phyloP scores from a whole-genome alignment of 1,140 invertebrate genomes.

The Procambarus virginalis region DNA sequence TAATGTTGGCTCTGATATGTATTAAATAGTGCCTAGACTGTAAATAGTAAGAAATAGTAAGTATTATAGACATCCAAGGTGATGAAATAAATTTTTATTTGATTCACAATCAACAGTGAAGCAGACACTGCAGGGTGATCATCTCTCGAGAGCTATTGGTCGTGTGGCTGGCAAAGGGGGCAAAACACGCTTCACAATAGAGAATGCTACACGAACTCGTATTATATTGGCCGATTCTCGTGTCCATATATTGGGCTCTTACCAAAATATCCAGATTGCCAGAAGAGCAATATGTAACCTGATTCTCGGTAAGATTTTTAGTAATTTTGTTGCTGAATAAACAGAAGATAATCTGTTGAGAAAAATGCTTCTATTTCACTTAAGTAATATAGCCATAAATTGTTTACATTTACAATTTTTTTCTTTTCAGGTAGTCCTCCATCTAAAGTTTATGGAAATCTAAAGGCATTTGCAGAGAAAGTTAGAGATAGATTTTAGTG shows the following conservation, averaged over 20 bases:
- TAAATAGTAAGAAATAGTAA: too few relatives aligned
- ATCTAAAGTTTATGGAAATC: constrained; percentile 80
- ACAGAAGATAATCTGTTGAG: not conserved
- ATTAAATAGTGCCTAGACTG: too few relatives aligned
- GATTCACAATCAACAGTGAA: constrained; percentile 81
- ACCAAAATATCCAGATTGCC: constrained; percentile 96
- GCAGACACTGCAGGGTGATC: constrained; percentile 91
- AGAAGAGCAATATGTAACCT: constrained; percentile 97
- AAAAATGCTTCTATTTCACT: too few relatives aligned
- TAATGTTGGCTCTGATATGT: too few relatives aligned
- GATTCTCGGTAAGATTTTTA: constrained; percentile 88
- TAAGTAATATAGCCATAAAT: too few relatives aligned
- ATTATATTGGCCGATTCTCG: constrained; percentile 97
- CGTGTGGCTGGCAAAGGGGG: constrained; percentile 97
- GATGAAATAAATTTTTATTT: not conserved
- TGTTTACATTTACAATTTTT: not conserved
- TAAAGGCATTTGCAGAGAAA: constrained; percentile 77
- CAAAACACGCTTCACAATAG: constrained; percentile 97
- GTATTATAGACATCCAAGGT: too few relatives aligned
- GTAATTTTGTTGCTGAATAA: not conserved
- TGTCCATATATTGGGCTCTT: constrained; percentile 98
- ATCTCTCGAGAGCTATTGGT: constrained; percentile 95
- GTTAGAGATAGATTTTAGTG: constrained; percentile 77
- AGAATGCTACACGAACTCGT: constrained; percentile 98
- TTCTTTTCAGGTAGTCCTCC: constrained; percentile 78